phyloP scores from a whole-genome alignment of 37 sponge, comb jelly and placozoan species.

The Tethya wilhelma region DNA sequence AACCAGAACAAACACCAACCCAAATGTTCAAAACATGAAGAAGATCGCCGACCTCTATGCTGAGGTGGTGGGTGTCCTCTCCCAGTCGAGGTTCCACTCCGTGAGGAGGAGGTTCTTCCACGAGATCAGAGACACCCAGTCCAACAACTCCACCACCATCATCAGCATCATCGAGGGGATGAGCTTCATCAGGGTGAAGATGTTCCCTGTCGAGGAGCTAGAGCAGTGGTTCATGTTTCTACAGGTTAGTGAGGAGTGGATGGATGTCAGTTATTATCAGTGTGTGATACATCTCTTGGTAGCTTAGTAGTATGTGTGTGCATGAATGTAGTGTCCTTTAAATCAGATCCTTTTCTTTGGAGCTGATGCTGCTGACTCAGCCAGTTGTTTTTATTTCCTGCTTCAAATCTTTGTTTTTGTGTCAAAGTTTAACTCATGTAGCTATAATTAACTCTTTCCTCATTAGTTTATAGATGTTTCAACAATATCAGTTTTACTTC shows the following conservation, averaged over 20 bases:
- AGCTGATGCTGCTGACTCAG: too few relatives aligned
- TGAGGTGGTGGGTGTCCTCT: constrained; percentile 96
- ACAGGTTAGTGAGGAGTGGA: constrained; percentile 59
- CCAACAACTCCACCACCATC: constrained; percentile 51
- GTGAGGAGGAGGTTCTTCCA: constrained; percentile 78
- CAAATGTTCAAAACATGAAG: constrained; percentile 86
- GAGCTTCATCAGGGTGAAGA: constrained; percentile 91
- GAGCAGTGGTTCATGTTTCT: constrained; percentile 94
- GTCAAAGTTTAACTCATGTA: neutral
- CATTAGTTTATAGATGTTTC: neutral
- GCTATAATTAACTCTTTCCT: neutral
- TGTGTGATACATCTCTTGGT: neutral
- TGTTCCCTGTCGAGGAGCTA: constrained; percentile 97
- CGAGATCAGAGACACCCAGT: constrained; percentile 77
- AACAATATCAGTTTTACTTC: neutral
- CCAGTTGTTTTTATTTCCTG: too few relatives aligned
- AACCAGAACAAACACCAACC: constrained; percentile 52
- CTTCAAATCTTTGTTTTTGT: too few relatives aligned
- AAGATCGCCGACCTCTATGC: constrained; percentile 95
- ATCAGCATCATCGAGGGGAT: constrained; percentile 92
- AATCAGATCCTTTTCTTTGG: too few relatives aligned
- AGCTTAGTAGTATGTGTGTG: constrained; percentile 13
- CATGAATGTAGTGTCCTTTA: neutral
- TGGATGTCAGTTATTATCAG: neutral
- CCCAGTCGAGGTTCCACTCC: constrained; percentile 88